Percentiles rank a stretch among this genome's conserved stretches.
These are phyloP conservation scores for Ellobius talpinus DNA, from an alignment of 2,113 vertebrate genomes.

Conservation along the genomic window DNA sequence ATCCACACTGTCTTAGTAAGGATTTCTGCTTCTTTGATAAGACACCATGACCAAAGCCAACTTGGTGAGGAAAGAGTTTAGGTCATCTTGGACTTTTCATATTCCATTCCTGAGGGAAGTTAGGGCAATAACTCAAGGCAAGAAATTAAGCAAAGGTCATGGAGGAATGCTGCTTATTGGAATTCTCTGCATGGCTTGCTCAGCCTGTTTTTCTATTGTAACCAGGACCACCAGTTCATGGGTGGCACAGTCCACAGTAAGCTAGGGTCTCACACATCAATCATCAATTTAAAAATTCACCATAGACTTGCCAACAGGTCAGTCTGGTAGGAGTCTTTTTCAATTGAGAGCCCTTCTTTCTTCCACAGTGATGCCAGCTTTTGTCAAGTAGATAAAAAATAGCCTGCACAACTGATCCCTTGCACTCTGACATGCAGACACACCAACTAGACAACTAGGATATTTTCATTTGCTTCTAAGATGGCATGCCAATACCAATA, in stretches of 20 bases:
- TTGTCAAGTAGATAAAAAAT: neutral
- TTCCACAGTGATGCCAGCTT: neutral
- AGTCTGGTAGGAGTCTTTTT: neutral
- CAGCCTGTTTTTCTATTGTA: neutral
- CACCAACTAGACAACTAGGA: neutral
- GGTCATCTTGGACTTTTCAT: neutral
- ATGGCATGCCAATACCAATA: neutral
- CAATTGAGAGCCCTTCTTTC: neutral
- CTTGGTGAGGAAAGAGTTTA: neutral
- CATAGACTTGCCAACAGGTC: too few relatives aligned
- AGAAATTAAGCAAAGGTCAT: neutral
- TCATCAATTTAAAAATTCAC: neutral
- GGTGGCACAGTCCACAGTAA: neutral
- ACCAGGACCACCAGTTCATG: neutral
- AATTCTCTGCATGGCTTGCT: neutral
- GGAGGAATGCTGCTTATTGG: neutral
- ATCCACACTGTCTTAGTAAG: neutral
- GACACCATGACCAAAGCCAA: neutral
- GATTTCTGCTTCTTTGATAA: neutral
- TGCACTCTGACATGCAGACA: neutral
- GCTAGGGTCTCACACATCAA: neutral
- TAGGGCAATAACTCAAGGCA: neutral
- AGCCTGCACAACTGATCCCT: neutral
- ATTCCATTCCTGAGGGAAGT: neutral
- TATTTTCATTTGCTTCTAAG: neutral